Evolutionary conservation across 2,888 invertebrate species (phyloP), one percentile per base, ranked within the genome.

Genomic region (Mesorhabditis spiculigera): DNA sequence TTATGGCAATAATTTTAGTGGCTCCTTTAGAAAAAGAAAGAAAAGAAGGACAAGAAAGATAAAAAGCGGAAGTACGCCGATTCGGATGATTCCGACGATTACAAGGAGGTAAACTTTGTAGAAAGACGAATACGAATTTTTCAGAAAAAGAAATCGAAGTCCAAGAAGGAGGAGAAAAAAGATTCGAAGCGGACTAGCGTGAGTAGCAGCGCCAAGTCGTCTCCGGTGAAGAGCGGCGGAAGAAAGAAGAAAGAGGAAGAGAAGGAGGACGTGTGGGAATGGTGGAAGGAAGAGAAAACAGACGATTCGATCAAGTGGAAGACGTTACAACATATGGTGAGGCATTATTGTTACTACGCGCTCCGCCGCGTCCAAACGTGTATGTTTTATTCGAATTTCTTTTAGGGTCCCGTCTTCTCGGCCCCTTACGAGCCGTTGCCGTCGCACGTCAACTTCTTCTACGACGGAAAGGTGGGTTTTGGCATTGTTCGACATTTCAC

Each of bases 331-430:
- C 58, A 50, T 50, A 50, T 67, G 66, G 61, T 68, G n/a, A 68
- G n/a, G n/a, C n/a, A n/a, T n/a, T n/a, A n/a, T n/a, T n/a, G n/a
- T n/a, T n/a, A n/a, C n/a, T n/a, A n/a, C n/a, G n/a, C n/a, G n/a
- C n/a, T n/a, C n/a, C n/a, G n/a, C n/a, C n/a, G n/a, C n/a, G n/a
- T n/a, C n/a, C n/a, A n/a, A n/a, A n/a, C n/a, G n/a, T n/a, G n/a
- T n/a, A n/a, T n/a, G n/a, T n/a, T n/a, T n/a, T n/a, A n/a, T 73
- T 93, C 90, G 84, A 89, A 99, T 81, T 93, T 95, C 87, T 98
- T 99, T 87, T 95, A 93, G 88, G 98, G 98, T 41, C 97, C 97
- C 0, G 90, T 98, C 5, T 98, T 99, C 90, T 96, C 98, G 0
- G 94, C 97, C 0, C 89, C 89, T 0, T 99, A 99, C 87, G 95